Evolutionary conservation across 2,113 vertebrate species (phyloP), one percentile per base, ranked within the genome.

Genomic region (Prunella fulvescens): DNA sequence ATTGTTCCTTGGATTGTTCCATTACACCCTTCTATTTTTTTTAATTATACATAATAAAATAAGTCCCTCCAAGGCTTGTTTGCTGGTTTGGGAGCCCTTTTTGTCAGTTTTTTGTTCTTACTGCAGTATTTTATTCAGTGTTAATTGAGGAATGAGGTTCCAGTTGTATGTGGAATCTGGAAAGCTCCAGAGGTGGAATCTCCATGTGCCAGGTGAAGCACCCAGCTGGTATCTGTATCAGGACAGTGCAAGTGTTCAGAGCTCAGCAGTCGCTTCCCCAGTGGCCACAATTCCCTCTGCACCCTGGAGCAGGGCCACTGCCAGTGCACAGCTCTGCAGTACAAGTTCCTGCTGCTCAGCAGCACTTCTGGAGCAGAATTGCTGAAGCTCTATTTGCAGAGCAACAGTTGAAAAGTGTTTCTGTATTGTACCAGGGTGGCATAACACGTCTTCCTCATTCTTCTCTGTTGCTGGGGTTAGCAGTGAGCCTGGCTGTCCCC

Each of bases 211-310:
- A 25, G 24, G 22, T 47, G 69, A 72, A 83, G 50, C 54, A 35
- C 6, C 7, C 54, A 25, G 50, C 20, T 4, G 11, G 19, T 58
- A 9, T 3, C 14, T 39, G 35, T 39, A 6, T 31, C 14, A 1
- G 53, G 62, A 28, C 33, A 65, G 10, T 2, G 2, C 29, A 24
- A 14, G 19, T 2, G 6, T 35, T 74, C 3, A 4, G 31, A 64
- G 19, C 28, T 85, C 19, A 42, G 5, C 40, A 37, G 0, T 9
- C 0, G 0, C 15, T 42, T 69, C 64, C 35, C 17, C 33, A 9
- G 28, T 2, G 4, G 29, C 15, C 2, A 3, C 22, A 10, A 14
- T 28, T 90, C 33, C 37, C 50, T 37, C 61, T 26, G n/a, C 28
- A 2, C 57, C 14, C 22, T 24, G 42, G 9, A 64, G 47, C 47